A percentile compares a stretch with the other conserved stretches of the same genome.
phyloP scores from a whole-genome alignment of 2,888 invertebrate genomes.

The Frankliniella intonsa region DNA sequence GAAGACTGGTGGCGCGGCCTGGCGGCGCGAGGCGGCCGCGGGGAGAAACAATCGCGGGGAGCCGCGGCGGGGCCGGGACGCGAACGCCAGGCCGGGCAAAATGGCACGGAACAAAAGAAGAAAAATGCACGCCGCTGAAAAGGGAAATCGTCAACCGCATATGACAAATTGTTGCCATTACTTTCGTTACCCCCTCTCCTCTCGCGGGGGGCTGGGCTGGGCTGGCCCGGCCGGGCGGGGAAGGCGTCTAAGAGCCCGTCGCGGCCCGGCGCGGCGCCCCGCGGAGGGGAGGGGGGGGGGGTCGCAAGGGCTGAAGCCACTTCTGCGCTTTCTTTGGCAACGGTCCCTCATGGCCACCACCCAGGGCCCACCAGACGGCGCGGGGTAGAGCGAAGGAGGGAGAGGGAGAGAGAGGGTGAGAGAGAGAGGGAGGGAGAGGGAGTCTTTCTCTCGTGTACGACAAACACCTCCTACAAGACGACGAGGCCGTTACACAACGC shows the following conservation, averaged over 20 bases:
- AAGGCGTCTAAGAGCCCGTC: neutral
- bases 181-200: neutral
- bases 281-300: neutral
- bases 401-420: neutral
- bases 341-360: neutral
- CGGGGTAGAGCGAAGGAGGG: neutral
- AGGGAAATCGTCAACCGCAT: constrained; percentile 24
- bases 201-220: neutral
- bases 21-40: no score
- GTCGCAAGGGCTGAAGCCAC: neutral
- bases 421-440: neutral
- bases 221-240: neutral
- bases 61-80: no score
- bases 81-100: no score
- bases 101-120: constrained; percentile 23
- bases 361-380: neutral
- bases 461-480: constrained; percentile 15
- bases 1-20: no score
- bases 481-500: neutral
- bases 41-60: no score
- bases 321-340: neutral
- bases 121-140: constrained; percentile 6
- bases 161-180: constrained; percentile 25
- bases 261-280: neutral
- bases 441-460: neutral